Conservation (phyloP, 2,797 vertebrate species). For the Distichodus sexfasciatus region DNA sequence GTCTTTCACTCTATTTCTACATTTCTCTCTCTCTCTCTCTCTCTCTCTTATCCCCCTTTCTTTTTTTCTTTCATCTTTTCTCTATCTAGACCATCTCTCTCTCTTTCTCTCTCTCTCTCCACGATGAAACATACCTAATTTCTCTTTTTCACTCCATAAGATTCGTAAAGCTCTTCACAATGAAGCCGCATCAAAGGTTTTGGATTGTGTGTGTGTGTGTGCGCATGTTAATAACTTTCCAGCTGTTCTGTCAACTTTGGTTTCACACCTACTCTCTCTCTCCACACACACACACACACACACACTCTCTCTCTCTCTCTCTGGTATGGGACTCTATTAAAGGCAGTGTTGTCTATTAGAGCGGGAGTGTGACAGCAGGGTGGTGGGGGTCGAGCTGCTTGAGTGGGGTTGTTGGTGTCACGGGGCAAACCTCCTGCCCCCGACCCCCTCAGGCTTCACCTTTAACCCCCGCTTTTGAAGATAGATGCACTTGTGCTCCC, state of each 20-base stretch:
- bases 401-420: conserved; percentile 23
- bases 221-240: conserved; percentile 43
- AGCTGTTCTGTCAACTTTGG: conserved; percentile 59
- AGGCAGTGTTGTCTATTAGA: background rate
- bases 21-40: too few species aligned
- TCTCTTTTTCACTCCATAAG: background rate
- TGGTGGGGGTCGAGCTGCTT: background rate
- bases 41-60: too few species aligned
- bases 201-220: background rate
- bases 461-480: conserved; percentile 34
- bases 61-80: too few species aligned
- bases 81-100: too few species aligned
- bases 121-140: conserved; percentile 7
- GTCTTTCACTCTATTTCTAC: too few species aligned
- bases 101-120: background rate
- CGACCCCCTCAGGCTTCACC: conserved; percentile 32
- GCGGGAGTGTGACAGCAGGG: conserved; percentile 9
- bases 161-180: conserved; percentile 8
- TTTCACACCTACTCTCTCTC: conserved; percentile 58
- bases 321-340: conserved; percentile 23
- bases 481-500: conserved; percentile 16
- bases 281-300: too few species aligned
- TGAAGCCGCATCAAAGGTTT: conserved; percentile 16
- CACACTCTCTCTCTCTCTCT: conserved; percentile 2
- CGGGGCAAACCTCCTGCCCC: conserved; percentile 25